Evolutionary conservation across 2,797 vertebrate genomes (phyloP).

Genomic region (Tragelaphus eurycerus): DNA sequence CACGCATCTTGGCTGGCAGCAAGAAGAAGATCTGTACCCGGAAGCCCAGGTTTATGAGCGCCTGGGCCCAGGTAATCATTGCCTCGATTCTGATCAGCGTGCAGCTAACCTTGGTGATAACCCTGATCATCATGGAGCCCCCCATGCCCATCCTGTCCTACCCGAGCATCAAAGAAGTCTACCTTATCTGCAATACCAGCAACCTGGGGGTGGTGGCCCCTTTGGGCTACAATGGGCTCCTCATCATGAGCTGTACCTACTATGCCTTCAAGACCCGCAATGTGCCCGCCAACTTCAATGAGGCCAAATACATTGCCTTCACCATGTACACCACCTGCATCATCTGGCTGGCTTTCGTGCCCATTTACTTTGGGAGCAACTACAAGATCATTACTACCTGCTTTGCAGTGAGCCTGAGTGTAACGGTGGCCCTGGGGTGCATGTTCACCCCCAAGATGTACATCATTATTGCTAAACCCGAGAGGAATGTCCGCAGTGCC

Average conservation of each 20-base stretch:
- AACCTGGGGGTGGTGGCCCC: constrained; percentile 97
- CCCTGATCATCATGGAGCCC: constrained; percentile 96
- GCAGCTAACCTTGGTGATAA: constrained; percentile 94
- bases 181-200: constrained; percentile 98
- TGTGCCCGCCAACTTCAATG: constrained; percentile 93
- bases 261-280: constrained; percentile 99
- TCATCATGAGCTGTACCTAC: constrained; percentile 99
- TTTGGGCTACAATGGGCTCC: constrained; percentile 96
- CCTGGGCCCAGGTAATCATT: constrained; percentile 97
- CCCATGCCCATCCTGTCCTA: constrained; percentile 96
- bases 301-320: constrained; percentile 90
- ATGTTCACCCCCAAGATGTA: constrained; percentile 99
- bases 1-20: constrained; percentile 97
- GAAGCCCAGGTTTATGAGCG: constrained; percentile 98
- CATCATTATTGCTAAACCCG: constrained; percentile 98
- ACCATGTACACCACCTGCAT: constrained; percentile 91
- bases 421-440: constrained; percentile 97
- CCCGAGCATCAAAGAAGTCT: constrained; percentile 97
- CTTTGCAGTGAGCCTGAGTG: constrained; percentile 98
- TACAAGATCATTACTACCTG: constrained; percentile 99
- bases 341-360: constrained; percentile 93
- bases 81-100: constrained; percentile 95
- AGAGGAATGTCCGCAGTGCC: constrained; percentile 98
- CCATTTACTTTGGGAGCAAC: constrained; percentile 99
- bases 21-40: constrained; percentile 99